Evolutionary conservation across 2,113 vertebrate species (phyloP), one percentile per base, ranked within the genome.

Genomic region (Etheostoma spectabile): DNA sequence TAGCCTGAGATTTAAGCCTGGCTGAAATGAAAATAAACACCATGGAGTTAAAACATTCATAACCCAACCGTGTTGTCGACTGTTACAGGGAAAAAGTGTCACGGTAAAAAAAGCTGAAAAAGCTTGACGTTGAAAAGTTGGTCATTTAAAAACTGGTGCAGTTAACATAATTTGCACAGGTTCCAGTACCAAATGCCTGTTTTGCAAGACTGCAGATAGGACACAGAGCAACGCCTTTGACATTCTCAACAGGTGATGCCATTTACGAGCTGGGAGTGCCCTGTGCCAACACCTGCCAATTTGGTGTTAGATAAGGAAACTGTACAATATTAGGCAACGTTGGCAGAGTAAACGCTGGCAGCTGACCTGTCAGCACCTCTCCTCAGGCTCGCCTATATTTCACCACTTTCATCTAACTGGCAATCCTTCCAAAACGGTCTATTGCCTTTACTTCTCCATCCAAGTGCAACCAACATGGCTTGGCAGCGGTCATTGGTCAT

Each of bases 221-320:
- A 33, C 1, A 4, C 15, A 22, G 13, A 61, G 46, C 12, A 21
- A 81, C 69, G 3, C 72, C 78, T 69, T 74, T 16, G 6, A 66
- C 77, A 86, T 85, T 72, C 55, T 64, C 68, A 48, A 64, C 66
- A 62, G 19, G 51, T 83, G 73, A 89, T 21, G 67, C 16, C 8
- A 53, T 84, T 86, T 79, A 80, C 63, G 53, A 85, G 61, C 46
- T 33, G 79, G 75, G 46, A 76, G 66, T 61, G 68, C 35, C 72
- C 66, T 55, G 49, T 74, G 49, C 56, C 48, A 69, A 49, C 48
- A 6, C 13, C 27, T 30, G 35, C 70, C 60, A 24, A 42, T 66
- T 52, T 30, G 46, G 52, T 2, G 6, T 56, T 38, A 35, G 79
- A 80, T 88, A 84, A 79, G 70, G 45, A 53, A 42, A 10, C 16